Evolutionary conservation across 2,113 vertebrate species (phyloP).

Genomic region (Trogon surrucura): DNA sequence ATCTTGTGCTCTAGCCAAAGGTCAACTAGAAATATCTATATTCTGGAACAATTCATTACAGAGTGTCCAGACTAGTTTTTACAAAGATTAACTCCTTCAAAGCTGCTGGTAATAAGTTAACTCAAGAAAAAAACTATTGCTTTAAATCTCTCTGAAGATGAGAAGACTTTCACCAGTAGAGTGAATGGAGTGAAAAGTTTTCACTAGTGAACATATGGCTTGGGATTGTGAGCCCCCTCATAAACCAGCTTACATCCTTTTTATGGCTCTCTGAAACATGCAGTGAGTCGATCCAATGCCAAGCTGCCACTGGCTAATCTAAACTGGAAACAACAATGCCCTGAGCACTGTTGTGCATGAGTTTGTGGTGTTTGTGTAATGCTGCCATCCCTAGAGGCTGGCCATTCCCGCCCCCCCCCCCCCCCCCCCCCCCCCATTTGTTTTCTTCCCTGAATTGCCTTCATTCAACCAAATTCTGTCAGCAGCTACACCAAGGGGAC

Average conservation of each 20-base stretch:
- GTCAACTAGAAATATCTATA: neutral
- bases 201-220: slow-evolving; percentile 14
- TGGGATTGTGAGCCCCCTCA: neutral
- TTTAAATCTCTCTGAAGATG: neutral
- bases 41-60: neutral
- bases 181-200: neutral
- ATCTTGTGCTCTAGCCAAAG: neutral
- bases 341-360: neutral
- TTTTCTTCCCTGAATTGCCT: slow-evolving; percentile 43
- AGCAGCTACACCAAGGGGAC: slow-evolving; percentile 5
- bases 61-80: neutral
- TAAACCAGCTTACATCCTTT: slow-evolving; percentile 19
- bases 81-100: slow-evolving; percentile 4
- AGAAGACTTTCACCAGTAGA: neutral
- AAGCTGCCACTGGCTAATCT: slow-evolving; percentile 22
- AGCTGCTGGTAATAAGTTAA: neutral
- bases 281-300: neutral
- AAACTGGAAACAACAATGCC: slow-evolving; percentile 21
- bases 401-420: neutral
- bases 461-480: slow-evolving; percentile 37
- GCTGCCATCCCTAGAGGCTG: slow-evolving; percentile 3
- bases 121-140: neutral
- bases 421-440: neutral
- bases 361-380: slow-evolving; percentile 37
- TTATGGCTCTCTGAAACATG: neutral